Conservation (phyloP, 1,140 invertebrate genomes). For the Tyrophagus putrescentiae region DNA sequence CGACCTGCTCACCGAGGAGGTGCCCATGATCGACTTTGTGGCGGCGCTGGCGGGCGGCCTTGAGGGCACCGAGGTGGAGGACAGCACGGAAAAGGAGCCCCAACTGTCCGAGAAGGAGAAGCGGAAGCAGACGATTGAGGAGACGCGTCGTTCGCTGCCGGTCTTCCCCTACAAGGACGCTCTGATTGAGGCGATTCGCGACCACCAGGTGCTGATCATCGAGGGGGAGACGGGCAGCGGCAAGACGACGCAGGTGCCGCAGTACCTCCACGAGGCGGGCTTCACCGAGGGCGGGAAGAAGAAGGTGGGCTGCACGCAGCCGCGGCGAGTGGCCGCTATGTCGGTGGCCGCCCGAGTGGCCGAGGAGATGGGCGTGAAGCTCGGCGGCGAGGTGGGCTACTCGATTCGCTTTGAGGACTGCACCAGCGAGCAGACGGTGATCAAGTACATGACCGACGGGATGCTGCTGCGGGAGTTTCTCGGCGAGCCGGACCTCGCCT, state of each 20-base stretch:
- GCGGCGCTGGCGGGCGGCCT: conserved; percentile 79
- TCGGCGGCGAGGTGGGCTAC: conserved; percentile 58
- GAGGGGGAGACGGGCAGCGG: conserved; percentile 91
- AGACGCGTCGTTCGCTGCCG: conserved; percentile 81
- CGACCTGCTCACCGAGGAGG: conserved; percentile 65
- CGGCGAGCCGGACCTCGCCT: conserved; percentile 84
- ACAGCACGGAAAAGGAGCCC: conserved; percentile 34
- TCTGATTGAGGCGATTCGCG: conserved; percentile 66
- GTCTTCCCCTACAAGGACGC: conserved; percentile 84
- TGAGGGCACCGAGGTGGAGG: conserved; percentile 32
- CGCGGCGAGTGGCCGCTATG: conserved; percentile 62
- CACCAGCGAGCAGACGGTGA: conserved; percentile 51
- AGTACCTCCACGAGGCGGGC: conserved; percentile 78
- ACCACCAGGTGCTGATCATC: conserved; percentile 86
- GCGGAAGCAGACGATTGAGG: conserved; percentile 68
- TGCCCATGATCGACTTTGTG: conserved; percentile 90
- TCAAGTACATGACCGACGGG: conserved; percentile 99
- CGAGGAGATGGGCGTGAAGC: conserved; percentile 52
- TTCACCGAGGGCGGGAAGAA: conserved; percentile 45
- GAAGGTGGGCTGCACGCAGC: conserved; percentile 64
- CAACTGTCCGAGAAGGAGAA: conserved; percentile 51
- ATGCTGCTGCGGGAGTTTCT: conserved; percentile 93
- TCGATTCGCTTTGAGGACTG: conserved; percentile 64
- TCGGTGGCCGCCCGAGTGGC: conserved; percentile 55
- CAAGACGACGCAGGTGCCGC: conserved; percentile 97